Base-by-base conservation (phyloP, 2,797 vertebrate genomes). In the Pipistrellus pygmaeus region DNA sequence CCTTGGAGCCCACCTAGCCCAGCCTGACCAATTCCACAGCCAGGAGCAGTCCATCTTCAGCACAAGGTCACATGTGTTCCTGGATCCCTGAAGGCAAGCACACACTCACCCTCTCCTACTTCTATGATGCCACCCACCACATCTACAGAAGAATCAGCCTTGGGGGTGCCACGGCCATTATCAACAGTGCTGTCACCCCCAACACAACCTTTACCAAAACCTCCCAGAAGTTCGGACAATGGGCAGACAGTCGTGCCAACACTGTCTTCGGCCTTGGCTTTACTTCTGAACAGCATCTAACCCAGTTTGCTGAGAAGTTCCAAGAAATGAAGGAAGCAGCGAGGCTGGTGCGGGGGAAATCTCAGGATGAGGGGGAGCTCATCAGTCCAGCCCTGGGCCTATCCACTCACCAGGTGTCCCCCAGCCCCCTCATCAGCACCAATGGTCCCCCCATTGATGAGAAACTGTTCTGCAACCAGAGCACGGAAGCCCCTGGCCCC, bases 71-170 rank as follows among this genome's bases (percentile, higher is more conserved):
- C 99, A 99, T 10, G 99, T 99, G 48, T 99, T 99, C 98, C 99
- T 99, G 99, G 99, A 99, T 99, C 96, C 99, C 99, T 0, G 99
- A 99, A 87, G 99, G 99, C 98, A 99, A 99, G 62, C 99, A 99
- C 2, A 99, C 99, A 0, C 98, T 99, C 96, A 99, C 99, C 0
- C 99, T 99, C 94, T 99, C 99, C 88, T 99, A 99, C 96, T 99
- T 99, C 97, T 99, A 99, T 6, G 99, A 99, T 94, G 99, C 98
- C 97, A 99, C 98, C 2, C 98, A 99, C 94, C 99, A 97, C 0
- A 99, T 99, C 38, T 99, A 99, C 98, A 98, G 99, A 48, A 99
- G 99, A 98, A 99, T 99, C 98, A 99, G 99, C 1, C 99, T 99
- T 78, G 99, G 60, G 60, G 60, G 60, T 62, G 60, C 60, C 60